A percentile compares a stretch with the other conserved stretches of the same genome.
phyloP scores from a whole-genome alignment of 1,140 invertebrate genomes.

The Sitobion miscanthi region DNA sequence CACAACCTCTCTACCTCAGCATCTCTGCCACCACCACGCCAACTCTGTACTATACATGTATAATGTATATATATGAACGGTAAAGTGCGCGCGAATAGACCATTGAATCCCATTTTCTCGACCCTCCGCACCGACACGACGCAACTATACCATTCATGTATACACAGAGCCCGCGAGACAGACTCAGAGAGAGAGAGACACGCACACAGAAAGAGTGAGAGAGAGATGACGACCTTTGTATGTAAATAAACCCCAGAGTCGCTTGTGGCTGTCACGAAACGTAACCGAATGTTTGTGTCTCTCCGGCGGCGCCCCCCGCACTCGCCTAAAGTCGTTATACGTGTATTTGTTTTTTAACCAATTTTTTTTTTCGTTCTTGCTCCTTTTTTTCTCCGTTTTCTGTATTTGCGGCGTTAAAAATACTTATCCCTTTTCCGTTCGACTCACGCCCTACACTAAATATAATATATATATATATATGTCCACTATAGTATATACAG shows the following conservation, averaged over 20 bases:
- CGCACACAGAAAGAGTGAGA: no score
- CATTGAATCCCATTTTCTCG: conserved; percentile 14
- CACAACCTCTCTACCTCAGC: neutral
- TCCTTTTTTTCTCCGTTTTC: neutral
- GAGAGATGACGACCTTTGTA: conserved; percentile 41
- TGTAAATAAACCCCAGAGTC: conserved; percentile 45
- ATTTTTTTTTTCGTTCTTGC: neutral
- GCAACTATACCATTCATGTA: neutral
- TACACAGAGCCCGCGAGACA: neutral
- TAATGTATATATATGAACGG: neutral
- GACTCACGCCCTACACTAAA: neutral
- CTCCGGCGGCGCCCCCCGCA: neutral
- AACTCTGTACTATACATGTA: neutral
- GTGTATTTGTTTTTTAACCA: conserved; percentile 26
- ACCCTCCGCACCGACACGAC: neutral
- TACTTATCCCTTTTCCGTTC: neutral
- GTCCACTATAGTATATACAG: neutral
- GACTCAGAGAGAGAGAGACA: neutral
- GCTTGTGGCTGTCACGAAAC: conserved; percentile 25
- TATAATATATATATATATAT: neutral
- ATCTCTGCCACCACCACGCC: neutral
- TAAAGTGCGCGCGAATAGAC: conserved; percentile 30
- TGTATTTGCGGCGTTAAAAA: neutral
- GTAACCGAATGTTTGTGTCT: conserved; percentile 33
- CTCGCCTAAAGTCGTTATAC: neutral